Conservation (phyloP, 1,140 invertebrate species). For the Drosophila mayri region DNA sequence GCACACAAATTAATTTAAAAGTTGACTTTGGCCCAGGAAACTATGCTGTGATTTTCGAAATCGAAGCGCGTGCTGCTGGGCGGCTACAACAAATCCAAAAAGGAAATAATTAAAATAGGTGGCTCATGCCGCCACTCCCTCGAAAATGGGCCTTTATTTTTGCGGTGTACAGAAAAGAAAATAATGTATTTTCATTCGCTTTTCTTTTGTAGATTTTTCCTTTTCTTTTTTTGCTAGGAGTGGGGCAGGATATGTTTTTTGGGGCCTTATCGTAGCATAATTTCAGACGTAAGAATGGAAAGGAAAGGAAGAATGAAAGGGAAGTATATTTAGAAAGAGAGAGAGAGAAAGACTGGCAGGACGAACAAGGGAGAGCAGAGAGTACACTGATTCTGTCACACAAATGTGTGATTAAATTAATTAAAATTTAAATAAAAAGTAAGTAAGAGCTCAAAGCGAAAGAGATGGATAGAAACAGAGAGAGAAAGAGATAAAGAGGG, state of each 20-base stretch:
- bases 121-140: too few relatives aligned
- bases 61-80: slow-evolving; percentile 36
- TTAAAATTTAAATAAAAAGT: slow-evolving; percentile 58
- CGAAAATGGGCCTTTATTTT: slow-evolving; percentile 44
- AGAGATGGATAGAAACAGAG: slow-evolving; percentile 2
- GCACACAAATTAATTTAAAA: slow-evolving; percentile 70
- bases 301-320: background rate
- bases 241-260: slow-evolving; percentile 24
- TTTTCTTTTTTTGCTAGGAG: slow-evolving; percentile 6
- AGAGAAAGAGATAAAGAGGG: background rate
- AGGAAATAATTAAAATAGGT: slow-evolving; percentile 3
- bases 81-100: background rate
- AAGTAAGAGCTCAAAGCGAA: background rate
- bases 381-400: slow-evolving; percentile 29
- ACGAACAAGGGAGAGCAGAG: background rate
- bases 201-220: background rate
- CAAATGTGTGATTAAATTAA: slow-evolving; percentile 55
- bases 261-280: slow-evolving; percentile 43
- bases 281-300: slow-evolving; percentile 23
- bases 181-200: slow-evolving; percentile 16
- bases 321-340: background rate
- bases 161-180: slow-evolving; percentile 63
- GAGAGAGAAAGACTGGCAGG: background rate
- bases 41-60: slow-evolving; percentile 49
- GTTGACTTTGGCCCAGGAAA: slow-evolving; percentile 41